Evolutionary conservation across 2,113 vertebrate species (phyloP), one percentile per base, ranked within the genome.

Genomic region (Thalassoma bifasciatum): DNA sequence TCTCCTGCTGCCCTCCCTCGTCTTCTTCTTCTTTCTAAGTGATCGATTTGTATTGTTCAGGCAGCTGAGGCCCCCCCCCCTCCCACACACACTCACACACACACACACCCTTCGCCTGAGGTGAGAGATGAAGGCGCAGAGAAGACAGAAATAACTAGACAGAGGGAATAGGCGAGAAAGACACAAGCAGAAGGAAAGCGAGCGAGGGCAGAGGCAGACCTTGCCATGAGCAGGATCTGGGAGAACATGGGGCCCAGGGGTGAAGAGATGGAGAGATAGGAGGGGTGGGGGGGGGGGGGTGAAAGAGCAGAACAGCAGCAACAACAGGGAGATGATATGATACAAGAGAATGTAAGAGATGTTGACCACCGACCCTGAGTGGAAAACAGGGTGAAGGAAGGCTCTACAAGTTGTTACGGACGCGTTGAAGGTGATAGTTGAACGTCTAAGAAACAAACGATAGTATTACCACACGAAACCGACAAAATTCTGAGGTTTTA

Each of bases 21-120:
- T n/a, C n/a, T n/a, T n/a, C n/a, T n/a, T n/a, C n/a, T 22, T 52
- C 57, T 71, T 77, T 80, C 82, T 85, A 79, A 87, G 84, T 88
- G 90, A 93, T 93, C 89, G 88, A 93, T 94, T 86, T 64, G 75
- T 91, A 88, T 92, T 92, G 84, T 88, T 89, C 68, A 54, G 82
- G 82, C 91, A 93, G 88, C 92, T 93, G 93, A 92, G 91, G 47
- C 84, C 84, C 71, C 73, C 51, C 84, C 84, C 71, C 73, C 66
- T 46, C 47, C 36, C 22, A 76, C 59, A 30, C 30, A 30, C 30
- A 30, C 30, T 4, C 30, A 30, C 66, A 30, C 30, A 9, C 38
- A 30, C 59, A 30, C 30, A 4, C 30, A 30, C 30, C 60, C 60
- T 22, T 67, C 75, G 77, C 85, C 79, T 8, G 75, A 84, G 87